Evolutionary conservation across 2,888 invertebrate genomes (phyloP).

Genomic region (Lasioglossum vierecki): DNA sequence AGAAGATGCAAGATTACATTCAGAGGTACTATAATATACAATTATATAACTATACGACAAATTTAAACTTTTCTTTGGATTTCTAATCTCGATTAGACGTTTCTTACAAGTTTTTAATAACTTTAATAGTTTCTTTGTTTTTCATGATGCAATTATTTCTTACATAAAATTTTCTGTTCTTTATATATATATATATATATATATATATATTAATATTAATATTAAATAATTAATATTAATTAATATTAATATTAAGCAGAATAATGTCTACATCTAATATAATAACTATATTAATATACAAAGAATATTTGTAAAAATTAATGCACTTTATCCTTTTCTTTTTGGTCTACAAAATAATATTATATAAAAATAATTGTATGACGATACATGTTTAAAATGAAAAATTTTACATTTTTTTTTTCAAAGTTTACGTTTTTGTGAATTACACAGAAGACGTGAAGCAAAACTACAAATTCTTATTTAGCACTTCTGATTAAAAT

Average conservation of each 20-base stretch:
- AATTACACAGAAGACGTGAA: neutral
- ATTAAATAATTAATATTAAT: no score
- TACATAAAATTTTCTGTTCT: neutral
- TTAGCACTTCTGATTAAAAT: neutral
- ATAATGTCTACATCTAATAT: neutral
- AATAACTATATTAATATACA: neutral
- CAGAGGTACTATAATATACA: conserved; percentile 69
- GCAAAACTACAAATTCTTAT: neutral
- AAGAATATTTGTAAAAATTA: no score
- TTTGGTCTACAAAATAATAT: neutral
- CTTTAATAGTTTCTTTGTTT: no score
- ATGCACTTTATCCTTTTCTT: neutral
- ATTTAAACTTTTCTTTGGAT: neutral
- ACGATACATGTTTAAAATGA: neutral
- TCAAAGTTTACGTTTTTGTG: neutral
- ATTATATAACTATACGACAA: neutral
- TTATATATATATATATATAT: neutral
- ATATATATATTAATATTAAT: neutral
- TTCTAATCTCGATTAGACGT: neutral
- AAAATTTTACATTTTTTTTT: neutral
- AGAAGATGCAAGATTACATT: conserved; percentile 82
- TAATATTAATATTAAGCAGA: neutral
- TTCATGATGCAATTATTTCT: neutral
- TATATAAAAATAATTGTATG: neutral
- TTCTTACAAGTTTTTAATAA: no score